Percentiles rank a stretch among this genome's conserved stretches.
Conservation (phyloP, 2,888 invertebrate genomes). For the Acleris emargana region DNA sequence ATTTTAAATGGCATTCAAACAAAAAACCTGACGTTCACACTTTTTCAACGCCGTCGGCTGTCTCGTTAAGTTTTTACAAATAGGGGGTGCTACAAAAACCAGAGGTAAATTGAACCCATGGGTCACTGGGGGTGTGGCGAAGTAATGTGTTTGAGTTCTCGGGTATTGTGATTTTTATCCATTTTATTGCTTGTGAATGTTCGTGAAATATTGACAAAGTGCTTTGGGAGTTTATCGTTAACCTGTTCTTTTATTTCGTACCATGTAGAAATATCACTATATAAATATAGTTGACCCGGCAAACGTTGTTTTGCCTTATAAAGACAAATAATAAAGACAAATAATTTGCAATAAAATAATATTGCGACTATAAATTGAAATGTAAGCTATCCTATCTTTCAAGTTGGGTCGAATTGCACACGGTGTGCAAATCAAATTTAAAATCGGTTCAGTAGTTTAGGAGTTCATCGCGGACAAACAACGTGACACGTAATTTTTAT, state of each 20-base stretch:
- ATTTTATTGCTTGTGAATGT: constrained; percentile 12
- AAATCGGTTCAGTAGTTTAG: too few species aligned
- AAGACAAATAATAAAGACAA: too few species aligned
- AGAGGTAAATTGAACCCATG: constrained; percentile 24
- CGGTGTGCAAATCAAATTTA: too few species aligned
- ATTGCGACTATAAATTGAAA: too few species aligned
- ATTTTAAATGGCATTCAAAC: constrained; percentile 24
- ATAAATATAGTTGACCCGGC: too few species aligned
- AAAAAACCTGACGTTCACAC: constrained; percentile 32
- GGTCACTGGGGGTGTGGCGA: constrained; percentile 30
- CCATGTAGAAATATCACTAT: too few species aligned
- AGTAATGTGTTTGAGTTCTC: constrained; percentile 28
- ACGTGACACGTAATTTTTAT: too few species aligned
- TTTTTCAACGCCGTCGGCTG: constrained; percentile 39
- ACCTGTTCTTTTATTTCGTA: constrained; percentile 3
- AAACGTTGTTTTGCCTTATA: too few species aligned
- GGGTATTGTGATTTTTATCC: constrained; percentile 22
- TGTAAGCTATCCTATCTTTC: too few species aligned
- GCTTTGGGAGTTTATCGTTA: not conserved
- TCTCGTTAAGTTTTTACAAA: constrained; percentile 48
- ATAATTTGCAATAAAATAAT: too few species aligned
- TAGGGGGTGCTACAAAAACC: constrained; percentile 31
- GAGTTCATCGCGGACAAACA: too few species aligned
- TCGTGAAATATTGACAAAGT: constrained; percentile 15
- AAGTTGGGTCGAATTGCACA: too few species aligned